These are phyloP conservation scores for Sialia sialis DNA, from an alignment of 2,113 vertebrate species.

Conservation along the genomic window DNA sequence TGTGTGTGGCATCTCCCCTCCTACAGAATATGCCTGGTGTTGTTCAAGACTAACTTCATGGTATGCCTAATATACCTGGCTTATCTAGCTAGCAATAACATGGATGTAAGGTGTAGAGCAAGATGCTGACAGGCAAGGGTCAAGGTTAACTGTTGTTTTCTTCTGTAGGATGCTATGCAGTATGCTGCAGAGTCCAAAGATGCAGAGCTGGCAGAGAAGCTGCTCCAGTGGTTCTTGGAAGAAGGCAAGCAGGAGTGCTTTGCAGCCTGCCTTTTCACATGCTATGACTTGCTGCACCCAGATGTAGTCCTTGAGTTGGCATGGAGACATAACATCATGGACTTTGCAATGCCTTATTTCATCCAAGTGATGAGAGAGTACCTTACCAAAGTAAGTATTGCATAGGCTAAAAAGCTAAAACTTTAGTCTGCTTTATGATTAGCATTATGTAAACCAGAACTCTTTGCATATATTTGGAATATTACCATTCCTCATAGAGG, in stretches of 20 bases:
- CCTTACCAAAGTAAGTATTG: constrained; percentile 81
- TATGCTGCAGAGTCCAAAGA: constrained; percentile 87
- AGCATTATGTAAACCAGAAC: background rate
- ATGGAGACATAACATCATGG: constrained; percentile 86
- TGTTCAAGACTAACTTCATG: background rate
- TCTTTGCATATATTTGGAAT: background rate
- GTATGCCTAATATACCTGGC: background rate
- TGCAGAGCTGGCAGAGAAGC: constrained; percentile 80
- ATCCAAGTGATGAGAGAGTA: constrained; percentile 91
- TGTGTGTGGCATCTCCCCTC: background rate
- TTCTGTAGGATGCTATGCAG: constrained; percentile 85
- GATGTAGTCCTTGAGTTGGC: constrained; percentile 88
- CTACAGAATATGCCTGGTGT: background rate
- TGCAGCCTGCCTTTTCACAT: constrained; percentile 85
- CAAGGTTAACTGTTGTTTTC: background rate
- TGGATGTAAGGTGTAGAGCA: background rate
- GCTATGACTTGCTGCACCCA: constrained; percentile 85
- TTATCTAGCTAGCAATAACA: background rate
- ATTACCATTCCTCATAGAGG: background rate
- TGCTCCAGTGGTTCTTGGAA: constrained; percentile 90
- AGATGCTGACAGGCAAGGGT: background rate
- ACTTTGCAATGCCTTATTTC: constrained; percentile 91
- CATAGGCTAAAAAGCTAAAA: background rate
- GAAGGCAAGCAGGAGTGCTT: constrained; percentile 88
- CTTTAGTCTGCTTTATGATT: background rate